Evolutionary conservation across 2,113 vertebrate genomes (phyloP).

Genomic region (Electrona antarctica): DNA sequence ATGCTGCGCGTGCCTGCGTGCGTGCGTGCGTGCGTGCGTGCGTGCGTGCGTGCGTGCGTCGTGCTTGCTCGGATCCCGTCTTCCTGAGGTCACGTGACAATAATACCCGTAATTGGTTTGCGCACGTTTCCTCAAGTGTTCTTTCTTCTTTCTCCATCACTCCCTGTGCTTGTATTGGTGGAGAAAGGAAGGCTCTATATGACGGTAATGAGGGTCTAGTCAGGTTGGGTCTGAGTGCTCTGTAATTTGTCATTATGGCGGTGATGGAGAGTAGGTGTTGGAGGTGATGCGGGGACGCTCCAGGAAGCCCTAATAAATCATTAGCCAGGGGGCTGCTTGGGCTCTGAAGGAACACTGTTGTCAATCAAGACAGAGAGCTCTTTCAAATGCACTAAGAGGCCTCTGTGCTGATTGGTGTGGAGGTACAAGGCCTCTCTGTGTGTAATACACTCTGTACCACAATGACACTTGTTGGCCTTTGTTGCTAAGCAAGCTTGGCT

Average conservation of each 20-base stretch:
- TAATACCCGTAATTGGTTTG: no score
- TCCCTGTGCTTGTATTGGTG: no score
- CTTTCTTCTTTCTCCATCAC: no score
- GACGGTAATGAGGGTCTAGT: constrained; percentile 13
- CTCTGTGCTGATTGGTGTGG: constrained; percentile 14
- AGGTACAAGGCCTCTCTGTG: constrained; percentile 4
- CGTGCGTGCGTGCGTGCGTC: no score
- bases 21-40: no score
- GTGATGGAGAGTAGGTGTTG: neutral
- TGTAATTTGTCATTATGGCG: constrained; percentile 5
- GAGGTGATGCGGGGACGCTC: constrained; percentile 21
- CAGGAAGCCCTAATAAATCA: constrained; percentile 29
- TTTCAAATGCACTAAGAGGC: constrained; percentile 9
- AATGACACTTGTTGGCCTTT: constrained; percentile 15
- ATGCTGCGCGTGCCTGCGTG: neutral
- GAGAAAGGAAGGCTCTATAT: no score
- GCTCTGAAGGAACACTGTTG: constrained; percentile 23
- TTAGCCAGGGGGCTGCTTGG: constrained; percentile 18
- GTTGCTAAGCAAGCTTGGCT: constrained; percentile 24
- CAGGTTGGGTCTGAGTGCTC: constrained; percentile 20
- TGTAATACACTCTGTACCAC: neutral
- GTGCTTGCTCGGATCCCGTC: no score
- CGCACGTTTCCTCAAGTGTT: no score
- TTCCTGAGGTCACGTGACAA: no score
- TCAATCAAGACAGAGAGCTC: neutral